Evolutionary conservation across 2,797 vertebrate species (phyloP), one percentile per base, ranked within the genome.

Genomic region (Karalla daura): DNA sequence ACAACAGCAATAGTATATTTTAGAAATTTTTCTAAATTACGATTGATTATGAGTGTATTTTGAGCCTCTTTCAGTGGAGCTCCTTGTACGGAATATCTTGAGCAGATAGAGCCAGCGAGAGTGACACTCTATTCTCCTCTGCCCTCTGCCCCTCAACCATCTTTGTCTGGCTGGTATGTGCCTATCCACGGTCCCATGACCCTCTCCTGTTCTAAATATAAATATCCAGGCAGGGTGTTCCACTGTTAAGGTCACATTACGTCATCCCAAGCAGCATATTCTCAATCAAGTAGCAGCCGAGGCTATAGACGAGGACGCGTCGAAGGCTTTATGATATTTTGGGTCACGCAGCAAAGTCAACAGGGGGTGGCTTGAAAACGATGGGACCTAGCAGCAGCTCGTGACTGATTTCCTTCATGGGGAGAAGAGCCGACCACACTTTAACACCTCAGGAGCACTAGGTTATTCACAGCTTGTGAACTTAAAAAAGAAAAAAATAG

Each of bases 81-180:
- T 59, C 80, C 76, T 73, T 74, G 32, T 81, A 75, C 14, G 72
- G 83, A 47, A 15, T 9, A 45, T 13, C 45, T 68, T 43, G 52
- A 44, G 52, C 61, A 60, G 73, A 53, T 17, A 67, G 59, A 46
- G 54, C 76, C 7, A 70, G 45, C 49, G 18, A 14, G 27, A n/a
- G n/a, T n/a, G n/a, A n/a, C n/a, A n/a, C n/a, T n/a, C n/a, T n/a
- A n/a, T n/a, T n/a, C n/a, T 35, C 51, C 20, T 62, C 32, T 49
- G 58, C 35, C 68, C 52, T 68, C 58, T 81, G 78, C 62, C 78
- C 59, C 37, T 63, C 40, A 11, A 17, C 70, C 84, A 87, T 89
- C 86, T 88, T 90, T 87, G 85, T 90, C 70, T 71, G 73, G 18
- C 33, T 61, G 88, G 80, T 71, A 88, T 89, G 84, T 75, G 73